Percentiles rank a stretch among this genome's conserved stretches.
These are phyloP conservation scores for Leptopilina myrica DNA, from an alignment of 2,888 invertebrate species.

Conservation along the genomic window DNA sequence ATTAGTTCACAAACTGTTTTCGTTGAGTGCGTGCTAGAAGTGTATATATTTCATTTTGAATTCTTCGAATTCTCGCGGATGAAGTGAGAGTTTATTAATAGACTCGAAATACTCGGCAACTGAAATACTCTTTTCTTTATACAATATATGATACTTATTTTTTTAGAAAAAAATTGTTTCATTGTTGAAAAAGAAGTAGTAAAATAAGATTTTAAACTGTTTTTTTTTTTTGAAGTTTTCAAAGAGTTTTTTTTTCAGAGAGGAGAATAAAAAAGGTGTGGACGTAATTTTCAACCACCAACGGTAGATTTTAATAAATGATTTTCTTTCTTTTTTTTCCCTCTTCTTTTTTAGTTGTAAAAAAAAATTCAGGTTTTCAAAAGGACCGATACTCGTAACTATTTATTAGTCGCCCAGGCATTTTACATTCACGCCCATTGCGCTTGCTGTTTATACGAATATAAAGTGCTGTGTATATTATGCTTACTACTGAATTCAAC, in stretches of 20 bases:
- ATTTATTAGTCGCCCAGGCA: constrained; percentile 65
- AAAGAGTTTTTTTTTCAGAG: background rate
- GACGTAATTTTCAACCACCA: background rate
- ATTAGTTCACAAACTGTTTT: constrained; percentile 14
- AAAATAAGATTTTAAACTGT: background rate
- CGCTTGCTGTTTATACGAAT: constrained; percentile 52
- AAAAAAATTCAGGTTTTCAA: constrained; percentile 54
- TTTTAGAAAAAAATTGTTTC: background rate
- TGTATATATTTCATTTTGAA: constrained; percentile 5
- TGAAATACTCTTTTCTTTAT: background rate
- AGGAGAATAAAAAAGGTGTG: background rate
- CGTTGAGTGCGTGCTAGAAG: constrained; percentile 4
- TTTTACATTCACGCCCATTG: constrained; percentile 58
- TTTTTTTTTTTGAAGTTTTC: no score
- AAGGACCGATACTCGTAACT: constrained; percentile 67
- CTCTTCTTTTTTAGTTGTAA: background rate
- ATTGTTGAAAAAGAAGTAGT: background rate
- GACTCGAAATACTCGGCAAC: background rate
- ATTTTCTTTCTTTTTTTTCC: no score
- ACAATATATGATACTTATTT: background rate
- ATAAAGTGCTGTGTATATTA: constrained; percentile 39
- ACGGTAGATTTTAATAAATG: constrained; percentile 6
- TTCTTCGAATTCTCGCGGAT: constrained; percentile 28
- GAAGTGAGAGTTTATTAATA: constrained; percentile 20
- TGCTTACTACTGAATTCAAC: constrained; percentile 32